Evolutionary conservation across 2,113 vertebrate species (phyloP), one percentile per base, ranked within the genome.

Genomic region (Aptenodytes patagonicus): DNA sequence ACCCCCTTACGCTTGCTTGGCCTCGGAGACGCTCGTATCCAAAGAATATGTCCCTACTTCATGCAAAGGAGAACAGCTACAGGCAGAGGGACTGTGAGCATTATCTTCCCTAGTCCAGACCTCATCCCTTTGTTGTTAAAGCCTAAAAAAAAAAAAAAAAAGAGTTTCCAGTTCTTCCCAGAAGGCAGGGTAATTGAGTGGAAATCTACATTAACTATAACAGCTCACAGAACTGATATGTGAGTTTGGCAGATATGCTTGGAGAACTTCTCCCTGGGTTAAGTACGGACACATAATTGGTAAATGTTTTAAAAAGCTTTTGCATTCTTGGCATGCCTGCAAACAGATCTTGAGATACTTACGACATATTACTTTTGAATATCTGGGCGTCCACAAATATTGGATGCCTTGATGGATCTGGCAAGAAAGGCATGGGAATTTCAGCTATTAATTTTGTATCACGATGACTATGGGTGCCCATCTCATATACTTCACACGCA

Each of bases 21-120:
- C n/a, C 28, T 70, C 2, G 1, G n/a, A 70, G 15, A 46, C 32
- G 32, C 17, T 54, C 0, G 0, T 34, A 40, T 49, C 46, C 36
- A 52, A 70, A 64, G 8, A 79, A 10, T 12, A 36, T 21, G 13
- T 75, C 31, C 31, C 25, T 34, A 6, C 11, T 73, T 24, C 13
- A 19, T 8, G 10, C 8, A 20, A 44, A 38, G 55, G 9, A 82
- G 51, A 90, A 51, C 2, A 49, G 29, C 11, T 44, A 25, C 44
- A 80, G 38, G 17, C 36, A 40, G 32, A 77, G 18, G 19, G 29
- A 38, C 7, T n/a, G 10, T 17, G 4, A 75, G 7, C 11, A 24
- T 57, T 19, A 36, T 22, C 51, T 70, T 61, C 31, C 20, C 13
- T 19, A 11, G 10, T 64, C 29, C 25, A 70, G 34, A 58, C 13